These are phyloP conservation scores for Rhabdomys dilectus DNA, from an alignment of 2,113 vertebrate species.

Conservation along the genomic window DNA sequence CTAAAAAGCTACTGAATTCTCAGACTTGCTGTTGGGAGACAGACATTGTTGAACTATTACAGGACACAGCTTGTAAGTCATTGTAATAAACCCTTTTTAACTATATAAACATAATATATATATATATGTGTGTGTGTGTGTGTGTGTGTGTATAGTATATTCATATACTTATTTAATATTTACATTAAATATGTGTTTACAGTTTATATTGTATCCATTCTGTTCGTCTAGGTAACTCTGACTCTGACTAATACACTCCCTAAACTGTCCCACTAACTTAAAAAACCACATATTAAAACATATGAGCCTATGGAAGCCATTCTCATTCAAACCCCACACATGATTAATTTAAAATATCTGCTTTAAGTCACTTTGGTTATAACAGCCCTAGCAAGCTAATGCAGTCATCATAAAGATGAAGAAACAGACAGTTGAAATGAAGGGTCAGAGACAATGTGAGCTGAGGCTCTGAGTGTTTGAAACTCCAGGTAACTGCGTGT, in stretches of 20 bases:
- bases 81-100: neutral
- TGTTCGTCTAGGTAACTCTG: neutral
- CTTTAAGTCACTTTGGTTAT: neutral
- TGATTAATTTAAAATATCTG: neutral
- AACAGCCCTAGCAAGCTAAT: neutral
- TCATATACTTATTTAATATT: neutral
- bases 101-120: neutral
- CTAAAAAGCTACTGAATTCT: neutral
- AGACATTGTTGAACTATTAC: neutral
- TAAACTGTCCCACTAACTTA: neutral
- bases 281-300: neutral
- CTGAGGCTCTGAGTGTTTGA: neutral
- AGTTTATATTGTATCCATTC: neutral
- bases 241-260: neutral
- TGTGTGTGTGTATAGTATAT: no score
- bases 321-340: neutral
- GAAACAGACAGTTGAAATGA: no score
- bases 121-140: no score
- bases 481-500: neutral
- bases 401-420: neutral
- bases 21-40: neutral
- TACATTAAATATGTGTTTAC: neutral
- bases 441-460: neutral
- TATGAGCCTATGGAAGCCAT: neutral
- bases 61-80: neutral